Evolutionary conservation across 1,140 invertebrate genomes (phyloP), one percentile per base, ranked within the genome.

Genomic region (Hylyphantes graminicola): DNA sequence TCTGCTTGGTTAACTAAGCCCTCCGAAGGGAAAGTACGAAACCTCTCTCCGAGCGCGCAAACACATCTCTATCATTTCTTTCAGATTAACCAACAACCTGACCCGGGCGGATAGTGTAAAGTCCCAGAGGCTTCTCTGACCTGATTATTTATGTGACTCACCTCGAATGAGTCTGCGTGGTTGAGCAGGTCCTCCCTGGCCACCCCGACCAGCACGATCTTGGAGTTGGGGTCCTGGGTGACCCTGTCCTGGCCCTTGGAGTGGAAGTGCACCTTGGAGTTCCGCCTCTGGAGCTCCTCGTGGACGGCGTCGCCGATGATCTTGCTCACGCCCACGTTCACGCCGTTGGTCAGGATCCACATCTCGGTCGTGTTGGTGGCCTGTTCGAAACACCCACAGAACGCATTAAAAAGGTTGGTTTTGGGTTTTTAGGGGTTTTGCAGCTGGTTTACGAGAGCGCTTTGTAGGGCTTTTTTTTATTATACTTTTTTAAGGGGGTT

Each of bases 311-410:
- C 89, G 0, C 90, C 90, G 61, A 91, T 89, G 19, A 89, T 82
- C 82, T 89, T 88, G 8, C 89, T 87, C 4, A 90, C 86, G 0
- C 89, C 89, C 48, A 85, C 79, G 86, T 90, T 89, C 11, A 90
- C 61, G 9, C 90, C 90, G 85, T 89, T 89, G 0, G 90, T 90
- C 10, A 90, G 68, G n/a, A 91, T 89, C 90, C 90, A 91, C 89
- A 90, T 90, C 65, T 89, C 88, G 17, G 90, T 90, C 15, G 90
- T 88, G 68, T 90, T 90, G 7, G 90, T 90, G 12, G 88, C 87
- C 87, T 88, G 11, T 67, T 67, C 11, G 51, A 72, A 11, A 72
- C 35, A 51, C 12, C 7, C n/a, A 1, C 35, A 35, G 35, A 35
- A 35, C 35, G 2, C 2, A 35, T 35, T 35, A 35, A 35, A 35